Percentiles rank a stretch among this genome's conserved stretches.
Evolutionary conservation across 2,113 vertebrate species (phyloP).

Genomic region (Siphamia tubifer): DNA sequence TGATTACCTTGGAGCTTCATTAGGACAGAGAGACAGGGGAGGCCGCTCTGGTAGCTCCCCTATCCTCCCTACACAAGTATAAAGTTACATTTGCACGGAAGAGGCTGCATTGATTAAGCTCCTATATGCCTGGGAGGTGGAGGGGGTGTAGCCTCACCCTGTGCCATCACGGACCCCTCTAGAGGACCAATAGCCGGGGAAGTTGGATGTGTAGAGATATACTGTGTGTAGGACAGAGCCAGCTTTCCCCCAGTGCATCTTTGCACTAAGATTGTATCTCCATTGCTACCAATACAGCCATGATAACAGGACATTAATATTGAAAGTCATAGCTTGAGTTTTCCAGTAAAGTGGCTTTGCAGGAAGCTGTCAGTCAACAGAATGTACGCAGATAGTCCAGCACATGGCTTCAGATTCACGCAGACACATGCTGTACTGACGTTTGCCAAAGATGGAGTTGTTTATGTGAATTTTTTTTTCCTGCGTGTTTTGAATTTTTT

Average conservation of each 20-base stretch:
- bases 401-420: neutral
- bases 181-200: slow-evolving; percentile 24
- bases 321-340: neutral
- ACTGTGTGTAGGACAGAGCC: neutral
- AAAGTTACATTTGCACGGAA: slow-evolving; percentile 65
- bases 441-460: slow-evolving; percentile 1
- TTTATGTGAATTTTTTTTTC: slow-evolving; percentile 10
- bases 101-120: slow-evolving; percentile 71
- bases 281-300: slow-evolving; percentile 18
- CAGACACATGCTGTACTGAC: neutral
- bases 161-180: slow-evolving; percentile 21
- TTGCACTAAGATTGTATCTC: slow-evolving; percentile 42
- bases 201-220: slow-evolving; percentile 11
- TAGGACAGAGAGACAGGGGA: slow-evolving; percentile 62
- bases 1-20: slow-evolving; percentile 74
- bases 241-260: slow-evolving; percentile 46
- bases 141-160: slow-evolving; percentile 13
- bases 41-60: slow-evolving; percentile 52
- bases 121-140: slow-evolving; percentile 49
- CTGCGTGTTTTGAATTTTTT: slow-evolving; percentile 6
- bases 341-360: slow-evolving; percentile 24
- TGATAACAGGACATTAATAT: slow-evolving; percentile 15
- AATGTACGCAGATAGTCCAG: neutral
- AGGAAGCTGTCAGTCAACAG: slow-evolving; percentile 19
- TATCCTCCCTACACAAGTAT: slow-evolving; percentile 57